Base-by-base conservation (phyloP, 2,888 invertebrate species). In the Cataglyphis albicans region DNA sequence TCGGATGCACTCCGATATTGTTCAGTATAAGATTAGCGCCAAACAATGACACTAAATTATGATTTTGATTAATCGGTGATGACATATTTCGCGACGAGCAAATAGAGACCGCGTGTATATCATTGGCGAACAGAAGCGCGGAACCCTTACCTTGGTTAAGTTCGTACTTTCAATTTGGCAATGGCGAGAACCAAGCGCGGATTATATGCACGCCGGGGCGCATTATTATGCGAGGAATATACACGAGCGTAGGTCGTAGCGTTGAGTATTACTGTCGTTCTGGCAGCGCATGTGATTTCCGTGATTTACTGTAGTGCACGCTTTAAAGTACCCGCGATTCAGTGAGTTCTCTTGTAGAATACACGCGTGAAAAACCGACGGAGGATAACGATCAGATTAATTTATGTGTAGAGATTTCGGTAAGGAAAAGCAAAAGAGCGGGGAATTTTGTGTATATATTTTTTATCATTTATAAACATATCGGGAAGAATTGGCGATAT, bases 211-310 rank as follows among this genome's bases (percentile, higher is more conserved):
- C 72, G 81, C 73, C 86, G 64, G 48, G 81, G 75, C 76, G 87
- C 87, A 87, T 89, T 89, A 87, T 89, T 87, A 88, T 83, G 84
- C 84, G 85, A 84, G 61, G 68, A 64, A 68, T 83, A 65, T 85
- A 80, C 82, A 21, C 63, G 41, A 38, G 76, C 85, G 85, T 86
- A 89, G 87, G 84, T 70, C 18, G 38, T 52, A 76, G 41, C 83
- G 86, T 55, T 70, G 84, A 76, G 85, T 89, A 89, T 89, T 89
- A 89, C 88, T 88, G 89, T 89, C 85, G 83, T 89, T 89, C 85
- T 89, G 89, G 89, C 89, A 88, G 76, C 86, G 72, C 74, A 72
- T 75, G 78, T 72, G 87, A 88, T 89, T 89, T 88, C 83, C 85
- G 80, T 88, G 89, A 89, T 89, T 89, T 89, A 89, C 83, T 78